phyloP scores from a whole-genome alignment of 2,888 invertebrate species.

The Oscheius myriophilus region DNA sequence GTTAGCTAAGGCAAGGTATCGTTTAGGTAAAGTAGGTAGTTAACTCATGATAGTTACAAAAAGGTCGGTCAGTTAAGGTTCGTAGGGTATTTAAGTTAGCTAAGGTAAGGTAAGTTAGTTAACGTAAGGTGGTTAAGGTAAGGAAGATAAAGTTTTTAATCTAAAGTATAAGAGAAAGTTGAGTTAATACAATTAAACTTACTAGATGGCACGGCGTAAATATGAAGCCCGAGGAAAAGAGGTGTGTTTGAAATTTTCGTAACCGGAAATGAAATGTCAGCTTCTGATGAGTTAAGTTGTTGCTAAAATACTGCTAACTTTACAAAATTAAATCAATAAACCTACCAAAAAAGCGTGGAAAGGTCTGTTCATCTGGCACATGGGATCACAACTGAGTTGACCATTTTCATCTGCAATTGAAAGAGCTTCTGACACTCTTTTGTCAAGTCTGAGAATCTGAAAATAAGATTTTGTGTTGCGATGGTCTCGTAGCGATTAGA shows the following conservation, averaged over 20 bases:
- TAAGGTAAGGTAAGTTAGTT: too few relatives aligned
- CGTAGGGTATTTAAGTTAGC: too few relatives aligned
- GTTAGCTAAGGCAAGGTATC: too few relatives aligned
- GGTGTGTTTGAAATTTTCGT: constrained; percentile 30
- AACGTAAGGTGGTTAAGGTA: too few relatives aligned
- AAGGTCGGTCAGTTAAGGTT: too few relatives aligned
- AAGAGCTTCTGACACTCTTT: constrained; percentile 34
- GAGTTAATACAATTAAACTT: too few relatives aligned
- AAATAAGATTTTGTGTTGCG: neutral
- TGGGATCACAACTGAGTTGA: constrained; percentile 55
- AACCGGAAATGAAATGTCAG: constrained; percentile 24
- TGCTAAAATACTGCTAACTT: neutral
- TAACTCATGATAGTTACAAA: too few relatives aligned
- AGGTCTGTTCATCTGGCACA: constrained; percentile 63
- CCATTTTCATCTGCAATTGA: constrained; percentile 41
- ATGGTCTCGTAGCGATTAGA: neutral
- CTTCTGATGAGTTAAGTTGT: constrained; percentile 5
- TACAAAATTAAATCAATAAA: neutral
- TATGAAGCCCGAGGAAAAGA: constrained; percentile 48
- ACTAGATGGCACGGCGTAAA: constrained; percentile 30
- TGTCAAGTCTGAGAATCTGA: constrained; percentile 45
- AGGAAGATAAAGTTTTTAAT: too few relatives aligned
- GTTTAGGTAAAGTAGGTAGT: too few relatives aligned
- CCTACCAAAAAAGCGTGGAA: constrained; percentile 63
- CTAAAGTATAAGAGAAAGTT: too few relatives aligned